Conservation (phyloP, 2,113 vertebrate species). For the Rafetus swinhoei region DNA sequence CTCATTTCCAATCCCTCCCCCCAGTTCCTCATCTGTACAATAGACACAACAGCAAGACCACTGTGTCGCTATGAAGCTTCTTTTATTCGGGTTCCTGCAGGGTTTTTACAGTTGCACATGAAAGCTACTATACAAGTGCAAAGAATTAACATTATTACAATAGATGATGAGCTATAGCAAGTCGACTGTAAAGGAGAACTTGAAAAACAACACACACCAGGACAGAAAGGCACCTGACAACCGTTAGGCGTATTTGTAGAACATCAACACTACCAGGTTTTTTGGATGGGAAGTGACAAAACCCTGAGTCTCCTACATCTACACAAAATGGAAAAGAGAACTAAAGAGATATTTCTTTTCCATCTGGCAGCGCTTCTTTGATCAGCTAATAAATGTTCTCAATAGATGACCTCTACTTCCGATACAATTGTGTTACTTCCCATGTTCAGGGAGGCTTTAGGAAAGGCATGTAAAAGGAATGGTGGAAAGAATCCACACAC, state of each 20-base stretch:
- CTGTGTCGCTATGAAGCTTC: constrained; percentile 35
- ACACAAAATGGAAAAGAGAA: neutral
- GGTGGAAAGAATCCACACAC: neutral
- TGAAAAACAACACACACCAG: accelerated
- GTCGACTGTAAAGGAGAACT: accelerated
- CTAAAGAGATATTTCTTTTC: neutral
- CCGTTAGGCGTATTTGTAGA: neutral
- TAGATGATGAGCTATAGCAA: accelerated
- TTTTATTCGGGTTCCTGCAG: neutral
- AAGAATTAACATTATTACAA: neutral
- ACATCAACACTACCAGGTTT: neutral
- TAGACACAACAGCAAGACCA: neutral
- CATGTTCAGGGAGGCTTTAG: neutral
- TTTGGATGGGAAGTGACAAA: neutral
- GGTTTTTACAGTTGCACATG: neutral
- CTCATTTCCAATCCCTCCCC: neutral
- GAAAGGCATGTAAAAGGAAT: neutral
- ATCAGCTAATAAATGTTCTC: neutral
- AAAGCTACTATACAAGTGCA: neutral
- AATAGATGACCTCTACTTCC: neutral
- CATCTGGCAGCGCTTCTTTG: neutral
- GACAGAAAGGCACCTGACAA: neutral
- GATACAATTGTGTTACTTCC: neutral
- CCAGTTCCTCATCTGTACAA: neutral
- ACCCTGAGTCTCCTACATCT: neutral